Evolutionary conservation across 2,888 invertebrate genomes (phyloP), one percentile per base, ranked within the genome.

Genomic region (Imbricaverruca yamaguchii): DNA sequence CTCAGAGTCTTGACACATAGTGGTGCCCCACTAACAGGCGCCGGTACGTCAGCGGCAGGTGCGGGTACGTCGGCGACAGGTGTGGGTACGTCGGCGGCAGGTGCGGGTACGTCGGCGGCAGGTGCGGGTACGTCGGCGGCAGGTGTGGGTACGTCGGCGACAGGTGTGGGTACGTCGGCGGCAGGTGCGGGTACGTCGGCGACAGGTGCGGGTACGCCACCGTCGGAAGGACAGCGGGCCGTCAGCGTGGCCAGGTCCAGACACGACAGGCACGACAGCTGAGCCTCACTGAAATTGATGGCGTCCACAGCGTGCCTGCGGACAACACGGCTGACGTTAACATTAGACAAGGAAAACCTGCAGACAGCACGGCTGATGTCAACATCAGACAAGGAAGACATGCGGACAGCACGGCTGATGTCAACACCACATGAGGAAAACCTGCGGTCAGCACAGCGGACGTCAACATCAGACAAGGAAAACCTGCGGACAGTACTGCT

Each of bases 271-370:
- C 74, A 74, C 21, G 74, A 13, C 74, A 74, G 55, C 74, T 74
- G 39, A 10, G 53, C 74, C 9, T 18, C 18, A 21, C 53, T 74
- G 55, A 74, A 74, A 55, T 74, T 74, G 74, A 74, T 74, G 55
- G 74, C 74, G 55, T 74, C 74, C 74, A 74, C 74, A 8, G 74
- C 74, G 10, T 74, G 74, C 74, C 74, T 74, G 74, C 10, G 61
- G 61, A 61, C 61, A 59, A 13, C 59, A 59, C 59, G 12, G 59
- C 59, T 15, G 59, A 15, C 59, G 7, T 59, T 7, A 59, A 39
- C 39, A 39, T 39, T 4, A 39, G 39, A 39, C 39, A 39, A 39
- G 39, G 39, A 39, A 39, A 39, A 39, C 39, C 39, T 39, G 39
- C 39, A 39, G 39, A 39, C 39, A 39, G 39, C 39, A 39, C 39